Percentiles rank a stretch among this genome's conserved stretches.
Conservation (phyloP, 2,888 invertebrate species). For the Caenorhabditis macrosperma region DNA sequence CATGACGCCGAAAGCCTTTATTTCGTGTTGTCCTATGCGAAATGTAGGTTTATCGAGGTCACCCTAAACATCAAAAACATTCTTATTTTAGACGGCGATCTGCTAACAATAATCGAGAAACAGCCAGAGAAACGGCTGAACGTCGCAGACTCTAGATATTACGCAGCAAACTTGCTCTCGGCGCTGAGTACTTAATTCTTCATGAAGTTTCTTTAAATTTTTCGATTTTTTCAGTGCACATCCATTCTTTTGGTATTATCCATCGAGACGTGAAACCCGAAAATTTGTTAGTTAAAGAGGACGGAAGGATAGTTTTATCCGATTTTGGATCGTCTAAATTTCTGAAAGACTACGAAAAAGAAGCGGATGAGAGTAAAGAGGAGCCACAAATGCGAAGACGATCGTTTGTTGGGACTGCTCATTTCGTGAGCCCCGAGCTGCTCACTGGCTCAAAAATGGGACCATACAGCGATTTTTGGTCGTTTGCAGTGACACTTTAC, state of each 20-base stretch:
- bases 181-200: slow-evolving; percentile 85
- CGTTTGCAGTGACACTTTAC: slow-evolving; percentile 62
- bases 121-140: slow-evolving; percentile 55
- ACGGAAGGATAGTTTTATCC: slow-evolving; percentile 95
- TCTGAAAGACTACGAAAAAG: slow-evolving; percentile 42
- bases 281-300: slow-evolving; percentile 94
- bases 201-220: background rate
- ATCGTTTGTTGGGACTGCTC: slow-evolving; percentile 95
- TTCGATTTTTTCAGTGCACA: slow-evolving; percentile 65
- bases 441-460: slow-evolving; percentile 44
- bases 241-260: slow-evolving; percentile 70
- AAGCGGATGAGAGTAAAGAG: slow-evolving; percentile 6
- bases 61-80: background rate
- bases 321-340: slow-evolving; percentile 94
- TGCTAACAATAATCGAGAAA: slow-evolving; percentile 60
- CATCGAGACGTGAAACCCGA: slow-evolving; percentile 83
- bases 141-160: slow-evolving; percentile 89
- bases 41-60: slow-evolving; percentile 54
- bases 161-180: slow-evolving; percentile 92
- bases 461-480: slow-evolving; percentile 70
- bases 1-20: slow-evolving; percentile 93
- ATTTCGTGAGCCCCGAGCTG: slow-evolving; percentile 95
- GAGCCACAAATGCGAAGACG: slow-evolving; percentile 49
- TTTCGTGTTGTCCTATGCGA: slow-evolving; percentile 89
- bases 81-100: slow-evolving; percentile 65